A percentile compares a stretch with the other conserved stretches of the same genome.
These are phyloP conservation scores for Dasyornis broadbenti DNA, from an alignment of 2,113 vertebrate species.

Conservation along the genomic window DNA sequence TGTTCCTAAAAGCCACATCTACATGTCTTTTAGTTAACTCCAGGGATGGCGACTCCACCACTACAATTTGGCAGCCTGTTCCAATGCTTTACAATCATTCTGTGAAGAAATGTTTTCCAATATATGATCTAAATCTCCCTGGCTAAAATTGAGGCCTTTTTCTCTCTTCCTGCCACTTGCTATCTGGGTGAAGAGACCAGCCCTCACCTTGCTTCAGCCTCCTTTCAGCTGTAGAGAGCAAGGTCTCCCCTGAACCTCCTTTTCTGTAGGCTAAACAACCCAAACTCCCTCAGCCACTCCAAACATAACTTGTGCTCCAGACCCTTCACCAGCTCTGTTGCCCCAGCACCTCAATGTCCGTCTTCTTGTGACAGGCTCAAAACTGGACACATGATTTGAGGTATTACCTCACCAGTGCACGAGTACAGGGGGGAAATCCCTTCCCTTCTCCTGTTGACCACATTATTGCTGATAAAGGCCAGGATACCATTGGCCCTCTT, in stretches of 20 bases:
- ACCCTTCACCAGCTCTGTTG: fast-evolving
- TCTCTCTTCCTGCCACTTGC: background rate
- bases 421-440: no score
- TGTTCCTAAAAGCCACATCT: background rate
- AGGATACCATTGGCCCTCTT: background rate
- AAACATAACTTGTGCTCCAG: background rate
- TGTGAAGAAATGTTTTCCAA: background rate
- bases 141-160: background rate
- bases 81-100: background rate
- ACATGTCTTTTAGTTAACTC: background rate
- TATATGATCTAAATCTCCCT: background rate
- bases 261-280: background rate
- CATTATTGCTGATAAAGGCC: background rate
- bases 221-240: background rate
- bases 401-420: no score
- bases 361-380: background rate
- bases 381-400: background rate
- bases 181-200: background rate
- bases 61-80: background rate
- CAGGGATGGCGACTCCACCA: background rate
- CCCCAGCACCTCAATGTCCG: background rate
- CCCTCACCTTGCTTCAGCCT: fast-evolving
- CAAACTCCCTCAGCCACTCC: background rate
- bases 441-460: background rate
- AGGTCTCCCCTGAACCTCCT: background rate